Base-by-base conservation (phyloP, 2,113 vertebrate species). In the Chlorocebus sabaeus region DNA sequence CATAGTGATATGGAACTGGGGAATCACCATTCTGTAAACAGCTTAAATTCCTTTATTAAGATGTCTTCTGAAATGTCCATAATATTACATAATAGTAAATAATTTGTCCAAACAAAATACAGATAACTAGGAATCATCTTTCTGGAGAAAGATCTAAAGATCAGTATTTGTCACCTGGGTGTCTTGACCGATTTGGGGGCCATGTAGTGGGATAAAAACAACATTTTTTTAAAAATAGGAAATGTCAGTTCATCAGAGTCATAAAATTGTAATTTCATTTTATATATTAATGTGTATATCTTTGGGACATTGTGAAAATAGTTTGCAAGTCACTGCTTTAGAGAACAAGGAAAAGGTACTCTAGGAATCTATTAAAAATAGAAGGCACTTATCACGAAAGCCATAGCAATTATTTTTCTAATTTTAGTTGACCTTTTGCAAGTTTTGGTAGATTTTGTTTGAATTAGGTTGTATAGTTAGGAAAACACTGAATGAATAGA, bases 361-460 rank as follows among this genome's bases (percentile, higher is more conserved):
- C 30, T 9, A 38, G n/a, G 22, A 96, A 32, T 64, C 73, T 38
- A 8, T 30, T 82, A 59, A 76, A 67, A 86, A 50, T 27, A 86
- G 57, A 45, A 59, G 70, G 5, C 8, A 9, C n/a, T 5, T 8
- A 38, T 32, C 81, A 76, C n/a, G 25, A 30, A 84, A 32, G 5
- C 55, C 38, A 20, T 59, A 23, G 67, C 6, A n/a, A 0, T 35
- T 8, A 23, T 48, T 93, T 83, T 68, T 57, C 20, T 87, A 50
- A 18, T 64, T 86, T 50, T 68, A 68, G 25, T 81, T 55, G 50
- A 27, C 40, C 20, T 89, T 90, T 38, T 32, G 52, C 72, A 23
- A 89, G 38, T 93, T 81, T 55, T 32, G 27, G 25, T 82, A n/a
- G n/a, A 18, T 96, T 90, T 89, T 89, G 30, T 94, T 95, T 93